phyloP scores from a whole-genome alignment of 2,113 vertebrate genomes.

The Microtus richardsoni region DNA sequence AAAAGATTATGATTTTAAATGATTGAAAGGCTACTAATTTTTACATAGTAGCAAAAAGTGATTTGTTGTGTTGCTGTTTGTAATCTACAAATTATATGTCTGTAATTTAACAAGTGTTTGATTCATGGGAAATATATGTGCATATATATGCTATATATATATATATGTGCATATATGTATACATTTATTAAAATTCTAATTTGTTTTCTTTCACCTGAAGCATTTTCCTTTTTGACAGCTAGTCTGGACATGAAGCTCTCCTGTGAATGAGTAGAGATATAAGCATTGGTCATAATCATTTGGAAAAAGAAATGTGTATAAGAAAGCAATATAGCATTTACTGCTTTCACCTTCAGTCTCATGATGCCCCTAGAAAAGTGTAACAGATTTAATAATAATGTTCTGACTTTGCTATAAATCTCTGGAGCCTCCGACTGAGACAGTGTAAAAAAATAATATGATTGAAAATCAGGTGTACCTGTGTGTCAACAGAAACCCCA shows the following conservation, averaged over 20 bases:
- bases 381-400: constrained; percentile 65
- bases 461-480: constrained; percentile 59
- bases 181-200: constrained; percentile 17
- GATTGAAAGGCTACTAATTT: neutral
- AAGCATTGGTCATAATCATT: constrained; percentile 19
- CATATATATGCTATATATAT: constrained; percentile 14
- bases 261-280: constrained; percentile 4
- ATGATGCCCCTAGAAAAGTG: constrained; percentile 28
- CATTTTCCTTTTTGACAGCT: constrained; percentile 37
- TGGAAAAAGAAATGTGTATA: constrained; percentile 56
- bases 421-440: constrained; percentile 58
- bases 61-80: neutral
- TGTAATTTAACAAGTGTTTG: neutral
- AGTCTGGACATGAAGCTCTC: neutral
- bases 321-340: constrained; percentile 34
- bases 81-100: constrained; percentile 18
- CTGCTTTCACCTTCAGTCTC: constrained; percentile 32
- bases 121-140: neutral
- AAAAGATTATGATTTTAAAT: neutral
- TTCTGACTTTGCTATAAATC: constrained; percentile 67
- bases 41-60: neutral
- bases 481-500: constrained; percentile 34
- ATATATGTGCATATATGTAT: constrained; percentile 3
- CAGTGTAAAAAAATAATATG: constrained; percentile 49
- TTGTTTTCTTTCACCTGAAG: constrained; percentile 28